Evolutionary conservation across 2,888 invertebrate genomes (phyloP).

Genomic region (Xanthia togata): DNA sequence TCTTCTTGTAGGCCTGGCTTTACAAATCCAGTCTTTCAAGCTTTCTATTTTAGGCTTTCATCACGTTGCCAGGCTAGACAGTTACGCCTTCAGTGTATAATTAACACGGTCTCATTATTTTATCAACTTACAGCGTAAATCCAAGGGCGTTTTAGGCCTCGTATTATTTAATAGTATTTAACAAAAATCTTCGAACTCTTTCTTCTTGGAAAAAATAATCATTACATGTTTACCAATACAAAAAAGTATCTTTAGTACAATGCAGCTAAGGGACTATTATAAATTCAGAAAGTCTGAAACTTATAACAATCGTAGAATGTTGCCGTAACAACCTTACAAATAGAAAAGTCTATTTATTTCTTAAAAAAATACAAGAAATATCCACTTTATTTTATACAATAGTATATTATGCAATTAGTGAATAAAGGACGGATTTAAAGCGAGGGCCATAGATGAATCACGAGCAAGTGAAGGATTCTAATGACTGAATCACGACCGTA

Average conservation of each 20-base stretch:
- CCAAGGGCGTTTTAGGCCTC: neutral
- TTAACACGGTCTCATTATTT: slow-evolving; percentile 17
- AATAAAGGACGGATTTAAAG: too few species aligned
- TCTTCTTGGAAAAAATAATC: neutral
- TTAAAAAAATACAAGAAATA: slow-evolving; percentile 34
- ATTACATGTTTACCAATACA: slow-evolving; percentile 9
- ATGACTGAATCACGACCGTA: too few species aligned
- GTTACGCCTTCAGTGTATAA: slow-evolving; percentile 15
- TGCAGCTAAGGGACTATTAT: slow-evolving; percentile 30
- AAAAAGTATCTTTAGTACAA: slow-evolving; percentile 15
- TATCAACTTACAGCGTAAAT: slow-evolving; percentile 7
- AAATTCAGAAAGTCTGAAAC: slow-evolving; percentile 47
- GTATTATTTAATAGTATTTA: slow-evolving; percentile 3
- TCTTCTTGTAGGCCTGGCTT: neutral
- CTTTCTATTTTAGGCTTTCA: slow-evolving; percentile 13
- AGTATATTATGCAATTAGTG: too few species aligned
- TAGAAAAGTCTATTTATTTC: slow-evolving; percentile 21
- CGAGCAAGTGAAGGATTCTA: too few species aligned
- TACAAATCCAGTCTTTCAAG: slow-evolving; percentile 10
- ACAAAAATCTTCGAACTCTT: neutral
- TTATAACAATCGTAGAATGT: slow-evolving; percentile 50
- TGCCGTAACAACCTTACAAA: slow-evolving; percentile 30
- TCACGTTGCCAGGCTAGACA: slow-evolving; percentile 8
- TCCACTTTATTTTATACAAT: slow-evolving; percentile 35
- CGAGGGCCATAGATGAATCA: too few species aligned